These are phyloP conservation scores for Austrolebias charrua DNA, from an alignment of 2,797 vertebrate species.

Conservation along the genomic window DNA sequence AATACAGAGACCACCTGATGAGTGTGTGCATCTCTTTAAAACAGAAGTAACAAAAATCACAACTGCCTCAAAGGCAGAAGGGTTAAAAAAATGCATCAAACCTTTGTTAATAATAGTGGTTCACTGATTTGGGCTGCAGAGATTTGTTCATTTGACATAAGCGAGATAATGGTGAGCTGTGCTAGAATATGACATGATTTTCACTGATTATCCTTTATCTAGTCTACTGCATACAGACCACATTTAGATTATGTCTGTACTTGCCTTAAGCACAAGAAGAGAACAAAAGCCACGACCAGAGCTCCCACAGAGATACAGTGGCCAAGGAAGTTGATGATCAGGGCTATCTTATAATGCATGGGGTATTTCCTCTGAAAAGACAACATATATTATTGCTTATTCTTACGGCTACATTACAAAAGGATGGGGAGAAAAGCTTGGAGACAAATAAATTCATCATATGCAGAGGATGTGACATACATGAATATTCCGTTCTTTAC, in stretches of 20 bases:
- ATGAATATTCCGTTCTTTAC: too few species aligned
- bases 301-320: constrained; percentile 95
- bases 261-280: constrained; percentile 97
- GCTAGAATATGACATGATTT: constrained; percentile 39
- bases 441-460: not conserved
- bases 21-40: constrained; percentile 18
- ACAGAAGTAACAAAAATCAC: constrained; percentile 16
- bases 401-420: not conserved
- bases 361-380: constrained; percentile 88
- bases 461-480: not conserved
- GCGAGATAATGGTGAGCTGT: constrained; percentile 58
- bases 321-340: constrained; percentile 97
- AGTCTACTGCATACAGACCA: constrained; percentile 49
- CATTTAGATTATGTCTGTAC: constrained; percentile 70
- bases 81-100: constrained; percentile 31
- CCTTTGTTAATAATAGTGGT: constrained; percentile 9
- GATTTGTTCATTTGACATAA: constrained; percentile 56
- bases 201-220: constrained; percentile 48
- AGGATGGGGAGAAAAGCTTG: not conserved
- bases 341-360: constrained; percentile 92
- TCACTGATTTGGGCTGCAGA: constrained; percentile 5
- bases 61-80: constrained; percentile 4
- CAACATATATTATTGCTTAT: constrained; percentile 21
- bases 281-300: constrained; percentile 92
- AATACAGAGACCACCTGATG: constrained; percentile 10